Evolutionary conservation across 2,888 invertebrate species (phyloP).

Genomic region (Trichopoda pennipes): DNA sequence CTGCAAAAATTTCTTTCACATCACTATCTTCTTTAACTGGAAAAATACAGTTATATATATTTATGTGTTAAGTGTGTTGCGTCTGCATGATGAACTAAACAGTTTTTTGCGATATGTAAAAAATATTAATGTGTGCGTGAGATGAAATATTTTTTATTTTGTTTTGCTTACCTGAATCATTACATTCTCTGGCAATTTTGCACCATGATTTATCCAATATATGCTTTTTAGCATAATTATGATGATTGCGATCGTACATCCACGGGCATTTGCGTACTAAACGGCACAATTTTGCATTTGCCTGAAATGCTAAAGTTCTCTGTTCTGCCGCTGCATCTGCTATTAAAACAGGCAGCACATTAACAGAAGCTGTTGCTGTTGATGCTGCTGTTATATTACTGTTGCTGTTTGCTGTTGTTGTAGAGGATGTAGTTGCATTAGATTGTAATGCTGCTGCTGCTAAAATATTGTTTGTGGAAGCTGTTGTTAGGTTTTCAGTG

Average conservation of each 20-base stretch:
- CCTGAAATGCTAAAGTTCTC: slow-evolving; percentile 65
- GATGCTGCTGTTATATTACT: slow-evolving; percentile 2
- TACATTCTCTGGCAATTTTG: slow-evolving; percentile 71
- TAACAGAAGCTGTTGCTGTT: slow-evolving; percentile 2
- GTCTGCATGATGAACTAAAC: too few relatives aligned
- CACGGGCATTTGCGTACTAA: slow-evolving; percentile 71
- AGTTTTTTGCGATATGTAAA: too few relatives aligned
- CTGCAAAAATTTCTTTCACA: too few relatives aligned
- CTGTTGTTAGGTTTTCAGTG: slow-evolving; percentile 34
- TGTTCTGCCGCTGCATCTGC: slow-evolving; percentile 64
- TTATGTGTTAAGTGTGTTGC: too few relatives aligned
- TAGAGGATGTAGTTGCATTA: slow-evolving; percentile 21
- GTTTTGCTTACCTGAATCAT: slow-evolving; percentile 71
- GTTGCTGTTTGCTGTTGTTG: slow-evolving; percentile 17
- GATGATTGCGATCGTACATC: slow-evolving; percentile 72
- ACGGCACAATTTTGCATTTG: slow-evolving; percentile 71
- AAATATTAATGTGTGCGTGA: background rate
- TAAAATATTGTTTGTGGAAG: slow-evolving; percentile 17
- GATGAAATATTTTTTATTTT: background rate
- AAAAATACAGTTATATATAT: too few relatives aligned
- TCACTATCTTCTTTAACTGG: too few relatives aligned
- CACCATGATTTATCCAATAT: slow-evolving; percentile 72
- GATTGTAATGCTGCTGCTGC: slow-evolving; percentile 22
- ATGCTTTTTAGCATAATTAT: slow-evolving; percentile 72
- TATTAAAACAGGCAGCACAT: slow-evolving; percentile 12